These are phyloP conservation scores for Pterocles orientalis DNA, from an alignment of 2,113 vertebrate genomes.

Conservation along the genomic window DNA sequence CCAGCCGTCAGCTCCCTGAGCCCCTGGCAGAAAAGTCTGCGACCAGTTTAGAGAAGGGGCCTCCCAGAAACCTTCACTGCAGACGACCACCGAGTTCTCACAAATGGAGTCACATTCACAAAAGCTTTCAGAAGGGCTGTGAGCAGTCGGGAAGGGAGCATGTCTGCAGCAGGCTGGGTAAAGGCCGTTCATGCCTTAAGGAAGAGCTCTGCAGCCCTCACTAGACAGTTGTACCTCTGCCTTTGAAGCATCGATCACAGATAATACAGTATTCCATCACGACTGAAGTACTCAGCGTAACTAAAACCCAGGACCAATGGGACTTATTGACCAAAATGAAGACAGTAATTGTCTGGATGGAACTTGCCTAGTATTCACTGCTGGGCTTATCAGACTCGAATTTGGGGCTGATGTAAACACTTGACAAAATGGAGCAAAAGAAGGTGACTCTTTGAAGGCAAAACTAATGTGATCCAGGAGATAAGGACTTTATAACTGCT, in stretches of 20 bases:
- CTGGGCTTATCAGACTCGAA: neutral
- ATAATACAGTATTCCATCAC: neutral
- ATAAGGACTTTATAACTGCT: neutral
- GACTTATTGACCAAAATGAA: neutral
- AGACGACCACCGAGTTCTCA: neutral
- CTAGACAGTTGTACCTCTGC: neutral
- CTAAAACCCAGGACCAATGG: neutral
- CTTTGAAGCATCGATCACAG: neutral
- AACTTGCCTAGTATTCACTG: neutral
- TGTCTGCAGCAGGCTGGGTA: neutral
- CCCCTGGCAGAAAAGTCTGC: neutral
- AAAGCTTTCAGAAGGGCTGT: neutral
- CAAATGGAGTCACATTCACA: neutral
- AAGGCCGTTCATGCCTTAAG: fast-evolving
- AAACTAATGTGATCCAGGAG: neutral
- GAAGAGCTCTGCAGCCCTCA: neutral
- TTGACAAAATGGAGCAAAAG: neutral
- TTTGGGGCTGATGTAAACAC: neutral
- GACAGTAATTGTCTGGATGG: neutral
- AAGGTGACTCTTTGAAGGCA: neutral
- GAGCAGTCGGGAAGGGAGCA: neutral
- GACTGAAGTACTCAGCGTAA: neutral
- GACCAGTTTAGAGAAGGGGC: neutral
- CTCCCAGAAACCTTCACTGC: neutral
- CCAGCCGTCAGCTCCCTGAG: neutral